These are phyloP conservation scores for Pitangus sulphuratus DNA, from an alignment of 2,797 vertebrate genomes.

Conservation along the genomic window DNA sequence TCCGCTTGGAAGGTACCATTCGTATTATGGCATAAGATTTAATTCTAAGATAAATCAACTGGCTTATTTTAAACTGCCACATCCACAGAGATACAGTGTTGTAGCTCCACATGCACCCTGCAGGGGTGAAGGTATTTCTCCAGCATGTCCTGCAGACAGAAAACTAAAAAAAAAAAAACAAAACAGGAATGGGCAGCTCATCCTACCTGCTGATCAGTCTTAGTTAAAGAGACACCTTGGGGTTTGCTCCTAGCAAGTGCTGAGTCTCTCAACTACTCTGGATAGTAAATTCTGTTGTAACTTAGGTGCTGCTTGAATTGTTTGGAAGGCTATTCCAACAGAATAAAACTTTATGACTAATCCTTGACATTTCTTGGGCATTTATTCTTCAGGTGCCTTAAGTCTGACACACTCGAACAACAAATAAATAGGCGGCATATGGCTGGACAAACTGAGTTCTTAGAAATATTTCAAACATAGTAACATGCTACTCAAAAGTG, in stretches of 20 bases:
- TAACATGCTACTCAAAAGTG: neutral
- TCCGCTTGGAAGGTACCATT: rapidly evolving
- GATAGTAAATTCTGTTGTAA: neutral
- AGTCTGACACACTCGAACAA: neutral
- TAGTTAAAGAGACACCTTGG: neutral
- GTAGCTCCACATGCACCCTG: neutral
- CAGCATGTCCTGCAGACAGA: neutral
- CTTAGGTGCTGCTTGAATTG: neutral
- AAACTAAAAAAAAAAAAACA: neutral
- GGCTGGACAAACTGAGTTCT: neutral
- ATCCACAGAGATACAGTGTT: rapidly evolving
- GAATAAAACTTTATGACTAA: neutral
- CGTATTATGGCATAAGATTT: neutral
- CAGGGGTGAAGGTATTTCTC: neutral
- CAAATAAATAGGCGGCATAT: constrained; percentile 8
- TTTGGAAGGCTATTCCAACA: neutral
- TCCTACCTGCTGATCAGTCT: neutral
- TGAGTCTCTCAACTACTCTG: neutral
- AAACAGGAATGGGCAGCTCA: neutral
- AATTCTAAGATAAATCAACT: neutral
- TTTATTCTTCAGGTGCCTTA: neutral
- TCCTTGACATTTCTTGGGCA: neutral
- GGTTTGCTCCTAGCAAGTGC: neutral
- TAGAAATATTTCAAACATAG: constrained; percentile 18
- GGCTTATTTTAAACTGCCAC: neutral